phyloP scores from a whole-genome alignment of 1,140 invertebrate genomes.

The Drosophila azteca region DNA sequence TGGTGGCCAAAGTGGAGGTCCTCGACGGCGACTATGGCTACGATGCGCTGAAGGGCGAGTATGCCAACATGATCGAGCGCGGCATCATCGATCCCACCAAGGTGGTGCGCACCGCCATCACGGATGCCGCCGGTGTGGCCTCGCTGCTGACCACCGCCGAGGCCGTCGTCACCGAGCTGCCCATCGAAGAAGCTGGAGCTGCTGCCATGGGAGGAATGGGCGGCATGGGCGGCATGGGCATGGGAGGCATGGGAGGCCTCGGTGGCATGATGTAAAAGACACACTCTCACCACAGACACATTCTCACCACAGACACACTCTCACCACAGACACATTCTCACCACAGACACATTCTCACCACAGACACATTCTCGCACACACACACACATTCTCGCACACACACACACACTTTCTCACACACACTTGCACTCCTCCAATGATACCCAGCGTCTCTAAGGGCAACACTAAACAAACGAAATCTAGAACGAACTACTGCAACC shows the following conservation, averaged over 20 bases:
- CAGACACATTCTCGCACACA: no score
- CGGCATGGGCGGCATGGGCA: slow-evolving; percentile 52
- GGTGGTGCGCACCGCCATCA: slow-evolving; percentile 98
- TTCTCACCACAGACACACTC: no score
- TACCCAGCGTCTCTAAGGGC: background rate
- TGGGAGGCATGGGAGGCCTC: slow-evolving; percentile 55
- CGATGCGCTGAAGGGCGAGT: slow-evolving; percentile 97
- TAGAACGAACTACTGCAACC: no score
- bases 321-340: no score
- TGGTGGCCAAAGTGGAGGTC: slow-evolving; percentile 96
- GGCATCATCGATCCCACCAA: slow-evolving; percentile 99
- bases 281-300: background rate
- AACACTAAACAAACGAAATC: no score
- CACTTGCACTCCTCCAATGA: background rate
- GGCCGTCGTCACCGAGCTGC: slow-evolving; percentile 96
- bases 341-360: no score
- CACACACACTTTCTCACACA: no score
- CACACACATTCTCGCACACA: no score
- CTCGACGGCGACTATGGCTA: slow-evolving; percentile 93
- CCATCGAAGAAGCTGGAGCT: slow-evolving; percentile 92
- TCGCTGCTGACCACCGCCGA: slow-evolving; percentile 98
- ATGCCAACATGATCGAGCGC: slow-evolving; percentile 97
- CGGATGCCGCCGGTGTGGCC: slow-evolving; percentile 99
- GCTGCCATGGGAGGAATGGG: slow-evolving; percentile 52
- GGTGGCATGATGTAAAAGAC: slow-evolving; percentile 16